Evolutionary conservation across 2,113 vertebrate species (phyloP).

Genomic region (Pavo muticus): DNA sequence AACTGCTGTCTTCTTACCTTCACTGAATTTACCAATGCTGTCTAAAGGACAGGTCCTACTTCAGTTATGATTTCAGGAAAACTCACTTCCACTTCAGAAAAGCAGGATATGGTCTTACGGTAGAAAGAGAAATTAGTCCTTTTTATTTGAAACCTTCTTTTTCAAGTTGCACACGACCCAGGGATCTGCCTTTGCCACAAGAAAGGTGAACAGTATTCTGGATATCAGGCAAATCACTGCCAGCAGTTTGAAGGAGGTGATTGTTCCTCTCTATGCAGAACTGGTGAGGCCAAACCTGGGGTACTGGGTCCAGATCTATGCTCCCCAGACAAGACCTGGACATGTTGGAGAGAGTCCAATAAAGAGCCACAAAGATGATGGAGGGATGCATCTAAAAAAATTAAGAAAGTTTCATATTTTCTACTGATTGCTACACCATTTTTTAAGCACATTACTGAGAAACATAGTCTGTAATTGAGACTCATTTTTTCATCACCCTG

Average conservation of each 20-base stretch:
- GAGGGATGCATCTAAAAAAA: background rate
- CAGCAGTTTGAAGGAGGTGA: background rate
- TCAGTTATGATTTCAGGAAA: background rate
- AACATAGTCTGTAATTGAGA: background rate
- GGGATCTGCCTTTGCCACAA: background rate
- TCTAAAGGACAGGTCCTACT: background rate
- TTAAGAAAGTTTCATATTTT: background rate
- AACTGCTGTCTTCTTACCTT: background rate
- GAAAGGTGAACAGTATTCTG: background rate
- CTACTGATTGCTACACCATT: background rate
- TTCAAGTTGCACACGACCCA: background rate
- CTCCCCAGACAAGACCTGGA: background rate
- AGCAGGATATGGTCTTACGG: background rate
- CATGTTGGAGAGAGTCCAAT: background rate
- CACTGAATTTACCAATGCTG: background rate
- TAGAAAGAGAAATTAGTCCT: background rate
- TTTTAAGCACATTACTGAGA: background rate
- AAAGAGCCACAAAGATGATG: background rate
- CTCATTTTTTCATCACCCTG: background rate
- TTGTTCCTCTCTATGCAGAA: background rate
- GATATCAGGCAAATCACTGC: background rate
- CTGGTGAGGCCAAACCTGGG: background rate
- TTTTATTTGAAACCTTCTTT: background rate
- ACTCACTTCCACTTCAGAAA: background rate
- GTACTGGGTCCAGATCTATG: background rate